Base-by-base conservation (phyloP, 2,888 invertebrate species). In the Chirona hameri region DNA sequence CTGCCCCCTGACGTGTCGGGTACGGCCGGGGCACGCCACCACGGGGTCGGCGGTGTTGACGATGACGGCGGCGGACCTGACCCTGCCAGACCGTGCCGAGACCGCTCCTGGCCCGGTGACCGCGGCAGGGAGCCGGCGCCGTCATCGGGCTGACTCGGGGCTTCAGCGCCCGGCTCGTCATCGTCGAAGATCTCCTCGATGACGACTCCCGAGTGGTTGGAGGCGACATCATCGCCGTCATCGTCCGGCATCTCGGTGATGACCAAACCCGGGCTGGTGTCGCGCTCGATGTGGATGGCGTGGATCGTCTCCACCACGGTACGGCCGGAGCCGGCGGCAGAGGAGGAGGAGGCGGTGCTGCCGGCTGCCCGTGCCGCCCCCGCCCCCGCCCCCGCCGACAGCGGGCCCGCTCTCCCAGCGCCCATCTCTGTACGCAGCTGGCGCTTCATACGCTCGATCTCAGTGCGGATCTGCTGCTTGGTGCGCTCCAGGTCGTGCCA, bases 301-400 rank as follows among this genome's bases (percentile, higher is more conserved):
- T 86, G 86, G 12, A 85, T 87, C 83, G 86, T 86, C 84, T 84
- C 93, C 93, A 88, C 90, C 93, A 86, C 91, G 92, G 76, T 90
- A 92, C 85, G 94, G 94, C 88, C 94, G 94, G 88, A 93, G 93
- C 46, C 94, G 95, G n/a, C 95, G 95, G 89, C 95, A 95, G 88
- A 89, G 95, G 76, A 92, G 93, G 83, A 85, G 39, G 86, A 85
- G 39, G 83, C 91, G 92, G 84, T 90, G 86, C 86, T 83, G 85
- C 86, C n/a, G 82, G 86, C 85, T 69, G 84, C 18, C 84, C 84
- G 83, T 83, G 79, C 72, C 27, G 86, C 86, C 14, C 84, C 85
- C 82, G 83, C 82, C 69, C 83, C 83, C 55, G 29, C 81, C 46
- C 88, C 27, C 27, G 27, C 9, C 27, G 27, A n/a, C 27, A 10